These are phyloP conservation scores for Drosophila pseudotalamancana DNA, from an alignment of 2,888 invertebrate genomes.

Conservation along the genomic window DNA sequence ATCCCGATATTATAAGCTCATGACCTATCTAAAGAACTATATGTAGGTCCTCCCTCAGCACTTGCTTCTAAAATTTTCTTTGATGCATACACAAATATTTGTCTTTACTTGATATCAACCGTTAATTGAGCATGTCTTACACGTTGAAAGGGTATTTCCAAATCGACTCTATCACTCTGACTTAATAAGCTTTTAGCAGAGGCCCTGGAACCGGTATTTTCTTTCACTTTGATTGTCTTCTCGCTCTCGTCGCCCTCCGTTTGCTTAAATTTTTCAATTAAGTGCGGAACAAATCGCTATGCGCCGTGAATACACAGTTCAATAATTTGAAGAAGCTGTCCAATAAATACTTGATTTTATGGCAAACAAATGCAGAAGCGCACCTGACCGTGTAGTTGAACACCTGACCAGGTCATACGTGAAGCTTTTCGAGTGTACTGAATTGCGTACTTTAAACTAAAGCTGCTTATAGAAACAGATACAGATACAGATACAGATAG, in stretches of 20 bases:
- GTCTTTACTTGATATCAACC: too few species aligned
- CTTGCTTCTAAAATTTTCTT: too few species aligned
- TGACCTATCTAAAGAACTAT: too few species aligned
- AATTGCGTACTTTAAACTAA: slow-evolving; percentile 16
- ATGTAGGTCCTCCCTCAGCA: too few species aligned
- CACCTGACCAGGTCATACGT: slow-evolving; percentile 3
- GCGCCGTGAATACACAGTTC: slow-evolving; percentile 5
- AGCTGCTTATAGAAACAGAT: slow-evolving; percentile 20
- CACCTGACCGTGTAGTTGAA: slow-evolving; percentile 25
- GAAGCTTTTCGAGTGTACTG: neutral
- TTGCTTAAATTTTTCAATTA: slow-evolving; percentile 18
- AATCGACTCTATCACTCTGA: too few species aligned
- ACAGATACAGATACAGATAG: slow-evolving; percentile 15
- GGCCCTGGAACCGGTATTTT: neutral
- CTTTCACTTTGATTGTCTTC: neutral
- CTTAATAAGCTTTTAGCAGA: neutral
- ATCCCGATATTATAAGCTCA: too few species aligned
- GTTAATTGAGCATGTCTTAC: too few species aligned
- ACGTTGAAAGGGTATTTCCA: neutral
- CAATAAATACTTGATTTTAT: slow-evolving; percentile 56
- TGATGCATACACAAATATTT: too few species aligned
- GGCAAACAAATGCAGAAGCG: slow-evolving; percentile 22
- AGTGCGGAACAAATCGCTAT: slow-evolving; percentile 3
- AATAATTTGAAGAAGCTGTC: slow-evolving; percentile 31
- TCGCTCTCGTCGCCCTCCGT: neutral